Conservation (phyloP, 2,888 invertebrate genomes). For the Nephrotoma guestfalica region DNA sequence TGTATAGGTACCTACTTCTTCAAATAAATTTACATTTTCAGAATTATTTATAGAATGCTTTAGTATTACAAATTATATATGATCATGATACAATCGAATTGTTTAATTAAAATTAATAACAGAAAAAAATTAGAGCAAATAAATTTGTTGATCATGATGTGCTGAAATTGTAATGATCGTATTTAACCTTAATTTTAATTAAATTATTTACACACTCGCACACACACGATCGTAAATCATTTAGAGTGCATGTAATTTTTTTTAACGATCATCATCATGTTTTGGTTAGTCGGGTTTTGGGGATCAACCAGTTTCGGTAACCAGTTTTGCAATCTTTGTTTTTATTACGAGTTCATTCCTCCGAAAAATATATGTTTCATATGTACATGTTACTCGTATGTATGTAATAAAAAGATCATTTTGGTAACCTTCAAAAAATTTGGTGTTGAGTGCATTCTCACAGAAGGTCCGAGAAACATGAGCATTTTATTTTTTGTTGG, state of each 20-base stretch:
- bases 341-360: background rate
- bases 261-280: background rate
- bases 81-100: background rate
- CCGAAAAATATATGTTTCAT: background rate
- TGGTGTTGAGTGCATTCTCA: background rate
- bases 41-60: background rate
- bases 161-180: background rate
- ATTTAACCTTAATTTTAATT: background rate
- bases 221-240: background rate
- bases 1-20: background rate
- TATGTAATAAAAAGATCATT: background rate
- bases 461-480: background rate
- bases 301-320: background rate
- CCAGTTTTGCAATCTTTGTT: background rate
- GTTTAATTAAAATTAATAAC: background rate
- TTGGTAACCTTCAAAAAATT: background rate
- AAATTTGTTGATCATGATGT: background rate
- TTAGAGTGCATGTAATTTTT: background rate
- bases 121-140: background rate
- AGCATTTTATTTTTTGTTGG: background rate
- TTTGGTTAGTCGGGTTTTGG: background rate
- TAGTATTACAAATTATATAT: background rate
- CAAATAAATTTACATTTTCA: background rate
- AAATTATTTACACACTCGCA: background rate
- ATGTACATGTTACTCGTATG: background rate